Evolutionary conservation across 2,888 invertebrate species (phyloP), one percentile per base, ranked within the genome.

Genomic region (Galeopsomyia nigrocyanea): DNA sequence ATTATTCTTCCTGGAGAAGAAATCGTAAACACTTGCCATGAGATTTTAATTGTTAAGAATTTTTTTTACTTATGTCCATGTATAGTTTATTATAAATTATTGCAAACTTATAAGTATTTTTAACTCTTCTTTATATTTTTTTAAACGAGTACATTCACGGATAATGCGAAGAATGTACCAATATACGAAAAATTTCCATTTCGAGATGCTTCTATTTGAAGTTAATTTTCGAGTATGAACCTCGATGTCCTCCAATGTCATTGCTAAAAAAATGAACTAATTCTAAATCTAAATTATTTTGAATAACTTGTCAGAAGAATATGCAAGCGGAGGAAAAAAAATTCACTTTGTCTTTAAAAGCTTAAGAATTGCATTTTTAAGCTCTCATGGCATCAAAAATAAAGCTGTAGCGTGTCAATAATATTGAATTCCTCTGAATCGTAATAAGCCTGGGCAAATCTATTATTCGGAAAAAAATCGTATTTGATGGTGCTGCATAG

Each of bases 11-110:
- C 49, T 19, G 19, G 21, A 46, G 50, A 46, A 39, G 14, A 56
- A 60, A 49, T 19, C 58, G 47, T 47, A 49, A 47, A 69, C 13
- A 62, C 58, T 70, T 67, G 47, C 55, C 62, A 64, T 64, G 67
- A 74, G 70, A 74, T 70, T 70, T 74, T 70, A 13, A 74, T 70
- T 63, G 39, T 62, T 67, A 74, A 64, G 47, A 58, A 17, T n/a
- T n/a, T 70, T 74, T 70, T 73, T 70, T 70, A 58, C 53, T 49
- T 19, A 63, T 46, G 21, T 58, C 10, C 46, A 57, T 57, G 49
- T 19, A 39, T 39, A 61, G 56, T 67, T 63, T 67, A 67, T 65
- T 51, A 31, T 66, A 73, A 66, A 68, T 65, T 65, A 55, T 57
- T 63, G 13, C 50, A 3, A 51, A 65, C 17, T 21, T 56, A 26